These are phyloP conservation scores for Harpalus rubripes DNA, from an alignment of 2,888 invertebrate species.

Conservation along the genomic window DNA sequence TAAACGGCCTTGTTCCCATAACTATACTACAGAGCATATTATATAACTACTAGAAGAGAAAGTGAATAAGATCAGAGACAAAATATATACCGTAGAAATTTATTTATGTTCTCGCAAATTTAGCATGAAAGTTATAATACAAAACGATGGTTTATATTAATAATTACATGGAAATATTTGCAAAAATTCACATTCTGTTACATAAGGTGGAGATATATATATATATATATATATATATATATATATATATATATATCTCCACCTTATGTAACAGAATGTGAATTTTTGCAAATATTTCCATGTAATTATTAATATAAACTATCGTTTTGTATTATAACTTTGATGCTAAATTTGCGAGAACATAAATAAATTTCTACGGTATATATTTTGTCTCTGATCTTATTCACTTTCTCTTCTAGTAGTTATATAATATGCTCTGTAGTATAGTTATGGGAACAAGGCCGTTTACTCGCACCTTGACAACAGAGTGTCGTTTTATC, in stretches of 20 bases:
- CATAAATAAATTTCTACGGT: constrained; percentile 31
- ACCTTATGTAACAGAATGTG: too few relatives aligned
- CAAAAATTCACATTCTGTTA: background rate
- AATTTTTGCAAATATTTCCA: background rate
- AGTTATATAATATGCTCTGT: constrained; percentile 58
- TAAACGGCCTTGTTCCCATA: constrained; percentile 63
- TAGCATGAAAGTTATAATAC: too few relatives aligned
- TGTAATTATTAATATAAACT: too few relatives aligned
- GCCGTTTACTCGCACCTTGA: constrained; percentile 50
- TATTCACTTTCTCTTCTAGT: constrained; percentile 63
- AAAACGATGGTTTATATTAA: too few relatives aligned
- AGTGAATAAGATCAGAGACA: constrained; percentile 62
- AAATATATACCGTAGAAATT: constrained; percentile 42
- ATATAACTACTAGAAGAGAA: constrained; percentile 65
- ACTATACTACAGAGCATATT: constrained; percentile 27
- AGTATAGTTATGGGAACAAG: constrained; percentile 58
- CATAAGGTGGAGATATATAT: too few relatives aligned
- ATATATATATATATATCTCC: too few relatives aligned
- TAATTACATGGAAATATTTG: background rate
- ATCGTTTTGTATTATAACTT: too few relatives aligned
- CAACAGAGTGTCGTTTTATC: background rate
- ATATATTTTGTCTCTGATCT: constrained; percentile 61
- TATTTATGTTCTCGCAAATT: constrained; percentile 15
- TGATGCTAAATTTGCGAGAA: background rate
- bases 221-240: too few relatives aligned